Evolutionary conservation across 2,888 invertebrate genomes (phyloP).

Genomic region (Cylindroiulus punctatus): DNA sequence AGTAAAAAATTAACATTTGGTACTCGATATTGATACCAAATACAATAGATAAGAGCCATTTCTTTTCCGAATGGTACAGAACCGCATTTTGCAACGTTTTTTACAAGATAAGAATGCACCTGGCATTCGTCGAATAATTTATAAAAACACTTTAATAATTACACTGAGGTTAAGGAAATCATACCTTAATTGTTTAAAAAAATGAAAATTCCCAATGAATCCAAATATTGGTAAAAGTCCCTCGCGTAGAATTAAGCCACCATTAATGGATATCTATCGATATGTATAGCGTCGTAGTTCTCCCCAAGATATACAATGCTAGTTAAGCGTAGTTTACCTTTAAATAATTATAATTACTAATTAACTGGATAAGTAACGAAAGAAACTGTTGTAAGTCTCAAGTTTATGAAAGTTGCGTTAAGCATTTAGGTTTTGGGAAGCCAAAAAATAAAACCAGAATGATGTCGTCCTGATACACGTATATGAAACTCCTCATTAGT

Average conservation of each 20-base stretch:
- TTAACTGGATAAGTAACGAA: background rate
- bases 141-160: constrained; percentile 25
- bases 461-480: background rate
- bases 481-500: background rate
- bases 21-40: background rate
- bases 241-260: background rate
- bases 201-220: background rate
- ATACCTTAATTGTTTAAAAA: constrained; percentile 19
- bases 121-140: constrained; percentile 38
- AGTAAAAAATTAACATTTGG: constrained; percentile 10
- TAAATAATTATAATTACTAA: background rate
- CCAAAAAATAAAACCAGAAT: background rate
- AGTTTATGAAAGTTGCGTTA: background rate
- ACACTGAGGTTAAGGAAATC: background rate
- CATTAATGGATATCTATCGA: background rate
- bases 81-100: background rate
- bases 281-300: background rate
- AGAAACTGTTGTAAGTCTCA: background rate
- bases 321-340: background rate
- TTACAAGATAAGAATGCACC: constrained; percentile 19
- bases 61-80: background rate
- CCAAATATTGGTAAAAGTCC: background rate
- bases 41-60: background rate
- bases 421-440: background rate
- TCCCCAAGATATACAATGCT: constrained; percentile 8